These are phyloP conservation scores for Microvelia longipes DNA, from an alignment of 1,140 invertebrate genomes.

Conservation along the genomic window DNA sequence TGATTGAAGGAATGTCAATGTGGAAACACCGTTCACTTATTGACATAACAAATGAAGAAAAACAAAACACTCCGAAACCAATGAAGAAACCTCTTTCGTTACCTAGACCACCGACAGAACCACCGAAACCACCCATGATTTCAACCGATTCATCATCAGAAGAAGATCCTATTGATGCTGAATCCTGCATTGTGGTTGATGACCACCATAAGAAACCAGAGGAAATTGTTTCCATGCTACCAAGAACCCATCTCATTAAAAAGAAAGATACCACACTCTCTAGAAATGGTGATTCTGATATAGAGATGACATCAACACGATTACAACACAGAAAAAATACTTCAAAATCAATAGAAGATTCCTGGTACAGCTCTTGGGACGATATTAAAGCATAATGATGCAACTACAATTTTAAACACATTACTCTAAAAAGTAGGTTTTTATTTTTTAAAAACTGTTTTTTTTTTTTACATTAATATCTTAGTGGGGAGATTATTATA, in stretches of 20 bases:
- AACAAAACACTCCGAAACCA: conserved; percentile 27
- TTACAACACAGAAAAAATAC: conserved; percentile 14
- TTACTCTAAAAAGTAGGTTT: not conserved
- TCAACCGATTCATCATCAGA: conserved; percentile 1
- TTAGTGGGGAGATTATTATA: not conserved
- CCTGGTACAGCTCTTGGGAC: conserved; percentile 73
- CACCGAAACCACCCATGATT: not conserved
- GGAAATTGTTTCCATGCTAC: conserved; percentile 16
- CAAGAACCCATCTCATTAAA: conserved; percentile 20
- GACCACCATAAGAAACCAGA: conserved; percentile 41
- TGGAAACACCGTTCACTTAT: conserved; percentile 72
- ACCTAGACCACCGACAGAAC: conserved; percentile 23
- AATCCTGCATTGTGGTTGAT: conserved; percentile 54
- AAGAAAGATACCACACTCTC: conserved; percentile 31
- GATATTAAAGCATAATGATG: conserved; percentile 16
- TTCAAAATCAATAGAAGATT: conserved; percentile 18
- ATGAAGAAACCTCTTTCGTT: conserved; percentile 32
- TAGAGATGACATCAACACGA: conserved; percentile 31
- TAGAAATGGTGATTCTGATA: conserved; percentile 28
- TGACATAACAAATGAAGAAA: conserved; percentile 39
- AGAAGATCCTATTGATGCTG: conserved; percentile 23
- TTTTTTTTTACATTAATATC: not conserved
- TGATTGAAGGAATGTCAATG: conserved; percentile 65
- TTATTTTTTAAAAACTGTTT: not conserved
- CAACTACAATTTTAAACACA: not conserved